phyloP scores from a whole-genome alignment of 2,797 vertebrate species.

The Scomberomorus guttatus region DNA sequence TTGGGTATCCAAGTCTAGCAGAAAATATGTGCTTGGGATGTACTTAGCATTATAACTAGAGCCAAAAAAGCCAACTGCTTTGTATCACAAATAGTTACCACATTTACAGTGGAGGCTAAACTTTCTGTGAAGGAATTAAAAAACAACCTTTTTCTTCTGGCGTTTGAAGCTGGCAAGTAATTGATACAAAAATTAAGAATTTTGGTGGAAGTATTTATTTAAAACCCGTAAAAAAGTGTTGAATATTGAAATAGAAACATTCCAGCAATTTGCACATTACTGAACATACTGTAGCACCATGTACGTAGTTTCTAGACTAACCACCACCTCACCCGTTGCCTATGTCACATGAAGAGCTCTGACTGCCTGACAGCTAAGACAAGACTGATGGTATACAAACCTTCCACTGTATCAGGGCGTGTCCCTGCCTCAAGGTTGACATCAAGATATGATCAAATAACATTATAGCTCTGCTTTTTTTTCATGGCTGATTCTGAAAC shows the following conservation, averaged over 20 bases:
- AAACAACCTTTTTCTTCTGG: not conserved
- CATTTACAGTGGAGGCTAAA: not conserved
- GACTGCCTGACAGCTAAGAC: slow-evolving; percentile 24
- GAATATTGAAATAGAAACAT: not conserved
- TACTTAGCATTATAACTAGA: not conserved
- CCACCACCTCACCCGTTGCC: slow-evolving; percentile 11
- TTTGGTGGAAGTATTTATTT: not conserved
- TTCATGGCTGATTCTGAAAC: not conserved
- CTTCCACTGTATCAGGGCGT: slow-evolving; percentile 24
- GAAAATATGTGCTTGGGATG: not conserved
- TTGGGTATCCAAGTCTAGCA: not conserved
- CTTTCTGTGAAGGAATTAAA: not conserved
- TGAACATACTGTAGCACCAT: not conserved
- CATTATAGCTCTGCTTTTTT: not conserved
- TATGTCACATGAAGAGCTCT: slow-evolving; percentile 52
- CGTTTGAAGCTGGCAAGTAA: not conserved
- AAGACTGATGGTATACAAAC: not conserved
- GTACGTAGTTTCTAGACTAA: not conserved
- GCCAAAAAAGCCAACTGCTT: not conserved
- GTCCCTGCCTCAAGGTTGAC: slow-evolving; percentile 19
- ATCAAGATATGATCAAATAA: slow-evolving; percentile 5
- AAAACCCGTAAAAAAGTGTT: not conserved
- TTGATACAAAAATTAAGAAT: not conserved
- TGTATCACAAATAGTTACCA: not conserved
- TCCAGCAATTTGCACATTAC: not conserved